These are phyloP conservation scores for Polydrusus cervinus DNA, from an alignment of 2,888 invertebrate genomes.

Conservation along the genomic window DNA sequence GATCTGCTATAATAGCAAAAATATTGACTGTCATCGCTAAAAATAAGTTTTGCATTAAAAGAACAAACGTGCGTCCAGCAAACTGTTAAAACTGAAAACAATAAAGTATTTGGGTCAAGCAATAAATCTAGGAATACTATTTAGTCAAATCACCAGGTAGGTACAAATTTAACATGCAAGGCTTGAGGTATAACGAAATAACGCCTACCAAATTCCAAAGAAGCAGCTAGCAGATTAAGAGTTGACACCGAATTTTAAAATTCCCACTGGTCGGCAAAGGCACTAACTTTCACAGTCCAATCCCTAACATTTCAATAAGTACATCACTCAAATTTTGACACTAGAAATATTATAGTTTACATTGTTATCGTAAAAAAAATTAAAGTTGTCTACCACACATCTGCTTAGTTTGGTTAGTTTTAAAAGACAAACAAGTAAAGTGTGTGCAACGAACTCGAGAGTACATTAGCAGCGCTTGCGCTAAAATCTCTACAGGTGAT, in stretches of 20 bases:
- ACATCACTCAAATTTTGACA: slow-evolving; percentile 34
- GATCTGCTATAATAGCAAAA: slow-evolving; percentile 38
- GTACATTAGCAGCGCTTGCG: slow-evolving; percentile 46
- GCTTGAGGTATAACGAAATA: slow-evolving; percentile 57
- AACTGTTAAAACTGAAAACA: slow-evolving; percentile 13
- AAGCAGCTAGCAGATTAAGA: slow-evolving; percentile 56
- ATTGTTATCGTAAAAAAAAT: slow-evolving; percentile 32
- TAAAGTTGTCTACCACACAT: slow-evolving; percentile 31
- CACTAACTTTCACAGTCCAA: slow-evolving; percentile 19
- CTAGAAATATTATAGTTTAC: slow-evolving; percentile 18
- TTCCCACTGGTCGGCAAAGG: slow-evolving; percentile 12
- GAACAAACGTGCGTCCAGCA: background rate
- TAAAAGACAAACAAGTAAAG: slow-evolving; percentile 50
- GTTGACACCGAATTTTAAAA: slow-evolving; percentile 45
- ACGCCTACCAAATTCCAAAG: slow-evolving; percentile 68
- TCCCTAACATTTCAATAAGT: slow-evolving; percentile 40
- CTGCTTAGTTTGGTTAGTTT: slow-evolving; percentile 50
- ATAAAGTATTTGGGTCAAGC: slow-evolving; percentile 20
- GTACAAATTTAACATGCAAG: slow-evolving; percentile 36
- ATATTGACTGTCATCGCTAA: slow-evolving; percentile 63
- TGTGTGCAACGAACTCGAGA: slow-evolving; percentile 50
- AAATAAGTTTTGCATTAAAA: slow-evolving; percentile 57
- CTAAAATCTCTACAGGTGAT: slow-evolving; percentile 61
- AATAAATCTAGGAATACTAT: slow-evolving; percentile 20
- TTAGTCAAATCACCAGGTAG: slow-evolving; percentile 32